A percentile compares a stretch with the other conserved stretches of the same genome.
Conservation (phyloP, 2,113 vertebrate genomes). For the Siniperca knerii region DNA sequence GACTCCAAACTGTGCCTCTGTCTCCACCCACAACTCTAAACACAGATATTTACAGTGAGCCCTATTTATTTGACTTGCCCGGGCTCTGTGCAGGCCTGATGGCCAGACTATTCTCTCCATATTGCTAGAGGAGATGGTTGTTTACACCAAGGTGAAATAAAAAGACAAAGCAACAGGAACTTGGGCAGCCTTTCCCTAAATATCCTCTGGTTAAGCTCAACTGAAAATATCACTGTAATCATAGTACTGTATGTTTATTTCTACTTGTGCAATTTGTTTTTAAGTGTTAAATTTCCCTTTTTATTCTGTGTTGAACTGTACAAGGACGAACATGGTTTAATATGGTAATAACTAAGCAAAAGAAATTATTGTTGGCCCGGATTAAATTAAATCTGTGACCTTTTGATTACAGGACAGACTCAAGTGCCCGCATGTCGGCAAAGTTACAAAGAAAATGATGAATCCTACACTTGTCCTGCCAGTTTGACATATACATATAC, state of each 20-base stretch:
- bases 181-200: constrained; percentile 60
- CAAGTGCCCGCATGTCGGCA: background rate
- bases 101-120: constrained; percentile 61
- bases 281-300: constrained; percentile 8
- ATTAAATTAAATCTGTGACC: background rate
- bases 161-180: constrained; percentile 71
- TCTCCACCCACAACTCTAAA: constrained; percentile 39
- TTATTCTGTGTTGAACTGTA: background rate
- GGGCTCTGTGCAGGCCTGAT: constrained; percentile 9
- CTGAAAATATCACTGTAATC: constrained; percentile 34
- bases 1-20: constrained; percentile 18
- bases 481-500: background rate
- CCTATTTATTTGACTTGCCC: constrained; percentile 68
- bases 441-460: background rate
- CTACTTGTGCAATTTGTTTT: constrained; percentile 5
- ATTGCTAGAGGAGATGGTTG: constrained; percentile 46
- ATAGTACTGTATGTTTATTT: constrained; percentile 40
- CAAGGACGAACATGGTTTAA: constrained; percentile 5
- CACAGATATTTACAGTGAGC: constrained; percentile 65
- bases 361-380: background rate
- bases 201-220: constrained; percentile 57
- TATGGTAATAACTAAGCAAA: background rate
- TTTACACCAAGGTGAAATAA: constrained; percentile 70
- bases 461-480: background rate
- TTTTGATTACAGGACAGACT: background rate